These are phyloP conservation scores for Lepidocolaptes lacrymiger DNA, from an alignment of 2,797 vertebrate genomes.

Conservation along the genomic window DNA sequence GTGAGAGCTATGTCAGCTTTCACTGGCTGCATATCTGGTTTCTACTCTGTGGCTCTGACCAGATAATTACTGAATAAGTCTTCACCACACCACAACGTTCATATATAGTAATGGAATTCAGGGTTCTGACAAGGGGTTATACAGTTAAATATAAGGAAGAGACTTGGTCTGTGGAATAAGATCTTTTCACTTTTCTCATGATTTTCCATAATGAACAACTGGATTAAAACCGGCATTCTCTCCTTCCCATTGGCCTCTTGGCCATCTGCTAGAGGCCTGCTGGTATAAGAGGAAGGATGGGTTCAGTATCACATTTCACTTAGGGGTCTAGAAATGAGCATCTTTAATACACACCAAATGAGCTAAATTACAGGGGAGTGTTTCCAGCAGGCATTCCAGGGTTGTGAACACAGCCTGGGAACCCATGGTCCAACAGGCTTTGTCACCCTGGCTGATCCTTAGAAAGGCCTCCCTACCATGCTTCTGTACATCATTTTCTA, in stretches of 20 bases:
- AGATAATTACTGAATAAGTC: not conserved
- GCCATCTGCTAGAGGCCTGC: not conserved
- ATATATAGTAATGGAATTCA: not conserved
- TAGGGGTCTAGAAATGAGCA: not conserved
- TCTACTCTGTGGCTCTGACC: not conserved
- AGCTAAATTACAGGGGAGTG: slow-evolving; percentile 20
- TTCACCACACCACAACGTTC: not conserved
- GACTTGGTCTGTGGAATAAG: not conserved
- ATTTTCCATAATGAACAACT: not conserved
- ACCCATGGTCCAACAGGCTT: not conserved
- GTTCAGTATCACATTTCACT: not conserved
- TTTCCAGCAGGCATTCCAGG: slow-evolving; percentile 10
- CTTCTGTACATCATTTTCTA: not conserved
- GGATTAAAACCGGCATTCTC: not conserved
- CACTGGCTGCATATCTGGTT: not conserved
- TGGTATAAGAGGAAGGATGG: not conserved
- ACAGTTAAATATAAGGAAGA: not conserved
- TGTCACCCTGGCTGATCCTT: not conserved
- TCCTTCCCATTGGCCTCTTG: not conserved
- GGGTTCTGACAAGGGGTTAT: not conserved
- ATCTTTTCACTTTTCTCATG: not conserved
- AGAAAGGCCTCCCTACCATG: not conserved
- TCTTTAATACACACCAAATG: not conserved
- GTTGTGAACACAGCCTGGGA: not conserved
- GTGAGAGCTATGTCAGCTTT: not conserved